Percentiles rank a stretch among this genome's conserved stretches.
phyloP scores from a whole-genome alignment of 2,797 vertebrate species.

The Tarsius wallacei region DNA sequence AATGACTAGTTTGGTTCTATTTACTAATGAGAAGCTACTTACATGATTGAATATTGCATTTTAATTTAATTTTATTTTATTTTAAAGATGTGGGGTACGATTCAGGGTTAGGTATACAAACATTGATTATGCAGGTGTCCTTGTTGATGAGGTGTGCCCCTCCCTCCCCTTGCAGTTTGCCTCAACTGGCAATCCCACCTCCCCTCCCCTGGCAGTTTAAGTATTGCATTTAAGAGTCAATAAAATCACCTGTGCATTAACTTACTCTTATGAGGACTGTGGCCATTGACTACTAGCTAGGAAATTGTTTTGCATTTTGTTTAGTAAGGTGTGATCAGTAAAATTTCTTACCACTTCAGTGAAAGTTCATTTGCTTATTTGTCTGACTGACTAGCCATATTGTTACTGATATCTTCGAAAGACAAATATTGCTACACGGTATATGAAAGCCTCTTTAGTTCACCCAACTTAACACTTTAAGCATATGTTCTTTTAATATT shows the following conservation, averaged over 20 bases:
- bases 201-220: no score
- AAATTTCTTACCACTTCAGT: background rate
- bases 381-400: background rate
- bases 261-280: background rate
- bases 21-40: conserved; percentile 18
- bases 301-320: background rate
- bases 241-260: background rate
- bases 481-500: background rate
- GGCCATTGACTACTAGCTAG: background rate
- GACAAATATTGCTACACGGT: background rate
- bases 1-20: background rate
- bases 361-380: background rate
- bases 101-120: no score
- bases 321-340: background rate
- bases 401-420: background rate
- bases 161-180: no score
- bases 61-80: no score
- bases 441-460: background rate
- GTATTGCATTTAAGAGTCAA: background rate
- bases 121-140: no score
- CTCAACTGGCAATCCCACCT: no score
- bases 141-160: no score
- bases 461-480: background rate
- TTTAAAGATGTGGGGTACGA: no score
- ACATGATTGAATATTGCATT: background rate